phyloP scores from a whole-genome alignment of 2,797 vertebrate species.

The Peromyscus eremicus region DNA sequence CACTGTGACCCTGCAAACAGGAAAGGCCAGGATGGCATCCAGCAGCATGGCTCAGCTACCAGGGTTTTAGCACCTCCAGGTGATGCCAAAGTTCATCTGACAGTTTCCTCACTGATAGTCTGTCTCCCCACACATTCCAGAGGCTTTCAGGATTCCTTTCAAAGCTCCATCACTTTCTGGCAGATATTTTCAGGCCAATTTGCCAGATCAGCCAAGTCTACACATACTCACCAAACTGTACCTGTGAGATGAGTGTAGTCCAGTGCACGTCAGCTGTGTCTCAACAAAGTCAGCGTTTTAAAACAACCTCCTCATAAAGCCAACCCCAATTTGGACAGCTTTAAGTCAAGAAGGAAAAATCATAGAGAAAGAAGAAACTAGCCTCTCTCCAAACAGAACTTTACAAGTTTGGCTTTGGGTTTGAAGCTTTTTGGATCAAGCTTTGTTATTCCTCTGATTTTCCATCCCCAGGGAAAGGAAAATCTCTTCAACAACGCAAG shows the following conservation, averaged over 20 bases:
- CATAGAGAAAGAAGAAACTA: not conserved
- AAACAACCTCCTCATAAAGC: conserved; percentile 25
- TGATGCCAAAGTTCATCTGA: not conserved
- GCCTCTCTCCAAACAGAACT: not conserved
- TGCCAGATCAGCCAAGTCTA: not conserved
- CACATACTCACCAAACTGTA: not conserved
- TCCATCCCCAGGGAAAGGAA: conserved; percentile 92
- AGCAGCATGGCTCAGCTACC: not conserved
- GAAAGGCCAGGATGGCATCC: not conserved
- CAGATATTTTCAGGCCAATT: not conserved
- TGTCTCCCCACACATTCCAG: not conserved
- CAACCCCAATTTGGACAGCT: conserved; percentile 6
- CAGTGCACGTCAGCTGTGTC: not conserved
- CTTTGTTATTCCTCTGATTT: conserved; percentile 54
- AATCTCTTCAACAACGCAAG: conserved; percentile 92
- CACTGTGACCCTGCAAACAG: not conserved
- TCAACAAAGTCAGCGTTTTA: not conserved
- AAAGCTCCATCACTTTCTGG: not conserved
- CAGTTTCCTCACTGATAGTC: not conserved
- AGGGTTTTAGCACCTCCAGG: not conserved
- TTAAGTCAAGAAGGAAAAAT: conserved; percentile 16
- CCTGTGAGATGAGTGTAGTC: not conserved
- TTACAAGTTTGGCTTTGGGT: not conserved
- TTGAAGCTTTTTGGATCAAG: conserved; percentile 68
- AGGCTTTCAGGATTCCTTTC: not conserved